A percentile compares a stretch with the other conserved stretches of the same genome.
Evolutionary conservation across 2,888 invertebrate species (phyloP).

Genomic region (Stenurella melanura): DNA sequence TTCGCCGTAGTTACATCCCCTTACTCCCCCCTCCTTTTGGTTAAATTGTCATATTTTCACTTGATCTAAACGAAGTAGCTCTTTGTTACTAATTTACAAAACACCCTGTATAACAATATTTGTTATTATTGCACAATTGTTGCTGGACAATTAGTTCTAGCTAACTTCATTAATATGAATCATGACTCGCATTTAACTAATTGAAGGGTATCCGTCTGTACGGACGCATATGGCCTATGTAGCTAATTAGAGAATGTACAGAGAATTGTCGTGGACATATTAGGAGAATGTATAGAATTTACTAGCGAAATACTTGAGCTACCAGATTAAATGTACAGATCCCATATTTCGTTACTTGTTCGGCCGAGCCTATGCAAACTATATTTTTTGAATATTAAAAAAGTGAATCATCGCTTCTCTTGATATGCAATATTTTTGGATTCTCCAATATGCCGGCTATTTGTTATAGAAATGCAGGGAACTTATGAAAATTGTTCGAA

Average conservation of each 20-base stretch:
- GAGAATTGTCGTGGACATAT: not conserved
- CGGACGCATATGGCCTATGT: not conserved
- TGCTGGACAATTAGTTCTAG: too few relatives aligned
- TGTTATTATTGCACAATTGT: too few relatives aligned
- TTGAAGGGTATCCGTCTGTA: not conserved
- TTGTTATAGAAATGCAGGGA: conserved; percentile 7
- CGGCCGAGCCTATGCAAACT: not conserved
- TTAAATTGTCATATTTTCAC: too few relatives aligned
- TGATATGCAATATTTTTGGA: not conserved
- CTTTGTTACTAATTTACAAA: too few relatives aligned
- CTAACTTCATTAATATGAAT: too few relatives aligned
- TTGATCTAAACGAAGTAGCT: too few relatives aligned
- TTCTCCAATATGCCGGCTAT: not conserved
- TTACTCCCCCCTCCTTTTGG: too few relatives aligned
- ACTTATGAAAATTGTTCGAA: conserved; percentile 12
- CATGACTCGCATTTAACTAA: not conserved
- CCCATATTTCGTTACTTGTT: not conserved
- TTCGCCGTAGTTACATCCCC: too few relatives aligned
- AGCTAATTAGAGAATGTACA: not conserved
- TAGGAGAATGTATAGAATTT: not conserved
- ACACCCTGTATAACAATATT: too few relatives aligned
- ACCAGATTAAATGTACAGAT: not conserved
- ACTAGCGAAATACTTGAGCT: not conserved
- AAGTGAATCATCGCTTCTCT: not conserved
- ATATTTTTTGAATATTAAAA: not conserved